Conservation (phyloP, 2,888 invertebrate species). For the Stenodema calcarata region DNA sequence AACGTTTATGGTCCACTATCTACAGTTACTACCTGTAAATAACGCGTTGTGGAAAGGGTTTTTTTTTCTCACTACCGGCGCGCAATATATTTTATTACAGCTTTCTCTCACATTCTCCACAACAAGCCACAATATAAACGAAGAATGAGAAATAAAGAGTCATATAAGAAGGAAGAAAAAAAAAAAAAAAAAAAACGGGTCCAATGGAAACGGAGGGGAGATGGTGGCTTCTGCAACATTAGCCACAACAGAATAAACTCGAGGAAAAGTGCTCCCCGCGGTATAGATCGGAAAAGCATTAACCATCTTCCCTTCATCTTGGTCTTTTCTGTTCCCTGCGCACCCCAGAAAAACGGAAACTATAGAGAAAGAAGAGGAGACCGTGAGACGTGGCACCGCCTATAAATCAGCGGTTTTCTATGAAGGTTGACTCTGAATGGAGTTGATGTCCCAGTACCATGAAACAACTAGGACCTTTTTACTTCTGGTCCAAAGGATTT, state of each 20-base stretch:
- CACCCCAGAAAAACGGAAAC: constrained; percentile 10
- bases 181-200: background rate
- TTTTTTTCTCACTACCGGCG: no score
- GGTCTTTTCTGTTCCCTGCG: background rate
- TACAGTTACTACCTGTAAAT: no score
- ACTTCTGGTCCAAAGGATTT: background rate
- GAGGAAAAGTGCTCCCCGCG: background rate
- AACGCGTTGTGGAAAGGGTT: no score
- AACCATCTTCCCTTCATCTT: background rate
- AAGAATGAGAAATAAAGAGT: background rate
- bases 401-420: constrained; percentile 33
- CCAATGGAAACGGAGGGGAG: background rate
- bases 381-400: background rate
- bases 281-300: constrained; percentile 39
- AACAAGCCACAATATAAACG: no score
- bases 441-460: constrained; percentile 26
- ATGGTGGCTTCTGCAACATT: constrained; percentile 11
- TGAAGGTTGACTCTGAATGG: constrained; percentile 22
- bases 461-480: constrained; percentile 33
- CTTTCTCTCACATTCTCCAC: no score
- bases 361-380: constrained; percentile 30
- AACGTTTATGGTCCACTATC: no score
- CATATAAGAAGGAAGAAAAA: background rate
- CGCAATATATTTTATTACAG: no score
- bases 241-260: constrained; percentile 20